Evolutionary conservation across 1,140 invertebrate species (phyloP), one percentile per base, ranked within the genome.

Genomic region (Drosophila setifemur): DNA sequence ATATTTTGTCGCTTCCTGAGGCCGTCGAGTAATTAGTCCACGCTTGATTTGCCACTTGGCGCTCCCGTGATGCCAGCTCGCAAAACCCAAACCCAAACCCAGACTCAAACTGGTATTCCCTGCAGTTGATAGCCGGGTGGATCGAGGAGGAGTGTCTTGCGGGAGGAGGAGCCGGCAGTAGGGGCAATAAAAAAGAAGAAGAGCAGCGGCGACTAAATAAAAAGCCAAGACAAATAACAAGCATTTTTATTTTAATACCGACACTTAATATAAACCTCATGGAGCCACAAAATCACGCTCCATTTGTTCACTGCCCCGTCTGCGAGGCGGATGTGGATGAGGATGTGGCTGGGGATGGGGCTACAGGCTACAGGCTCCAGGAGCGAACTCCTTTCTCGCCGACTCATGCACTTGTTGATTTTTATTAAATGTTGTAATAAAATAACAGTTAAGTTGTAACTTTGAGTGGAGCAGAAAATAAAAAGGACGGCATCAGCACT

Each of bases 371-470:
- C 21, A 19, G 43, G 53, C 28, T 44, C 12, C 50, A 43, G 42
- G 35, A 44, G n/a, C 47, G 9, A 47, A 78, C 73, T 78, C 69
- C 67, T 76, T 81, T 73, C 77, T 54, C 67, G 53, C 67, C 72
- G 72, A 67, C 74, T 88, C 75, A 71, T 88, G 78, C 85, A 88
- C 85, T 88, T 88, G 85, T 88, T 88, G 85, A 88, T 88, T 88
- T 88, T 88, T 88, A 88, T 88, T 88, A 88, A 88, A 88, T 88
- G 85, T 86, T 88, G 85, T 88, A 88, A 88, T 88, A 88, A 88
- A 88, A 88, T 88, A 88, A 81, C 85, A 88, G 85, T 88, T 88
- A 88, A 88, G 85, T 85, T 88, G 85, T 88, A 88, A 88, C 85
- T 88, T 79, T 88, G 74, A 86, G 75, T 81, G 75, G 71, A 70